Evolutionary conservation across 2,113 vertebrate genomes (phyloP).

Genomic region (Collichthys lucidus): DNA sequence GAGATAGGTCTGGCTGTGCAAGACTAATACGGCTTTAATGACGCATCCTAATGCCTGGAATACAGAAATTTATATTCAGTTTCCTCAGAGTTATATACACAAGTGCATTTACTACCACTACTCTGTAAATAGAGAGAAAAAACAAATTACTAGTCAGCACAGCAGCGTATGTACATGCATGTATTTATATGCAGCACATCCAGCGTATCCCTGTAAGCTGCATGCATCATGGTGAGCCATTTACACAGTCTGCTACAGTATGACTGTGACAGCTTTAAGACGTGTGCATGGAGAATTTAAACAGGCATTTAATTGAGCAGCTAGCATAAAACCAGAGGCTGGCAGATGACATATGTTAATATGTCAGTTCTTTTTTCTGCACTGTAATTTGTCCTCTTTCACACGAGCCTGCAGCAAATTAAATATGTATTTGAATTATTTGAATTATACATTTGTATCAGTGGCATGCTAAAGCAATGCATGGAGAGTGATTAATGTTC

Average conservation of each 20-base stretch:
- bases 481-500: slow-evolving; percentile 86
- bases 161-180: background rate
- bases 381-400: slow-evolving; percentile 86
- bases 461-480: slow-evolving; percentile 81
- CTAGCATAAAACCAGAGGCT: slow-evolving; percentile 81
- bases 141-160: background rate
- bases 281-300: slow-evolving; percentile 66
- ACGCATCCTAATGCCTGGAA: background rate
- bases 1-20: background rate
- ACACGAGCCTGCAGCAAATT: slow-evolving; percentile 85
- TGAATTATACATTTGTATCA: slow-evolving; percentile 85
- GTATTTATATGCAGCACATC: slow-evolving; percentile 2
- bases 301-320: slow-evolving; percentile 87
- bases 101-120: background rate
- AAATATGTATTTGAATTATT: slow-evolving; percentile 82
- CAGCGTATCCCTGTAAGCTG: background rate
- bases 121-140: background rate
- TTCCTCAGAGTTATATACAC: background rate
- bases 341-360: slow-evolving; percentile 90
- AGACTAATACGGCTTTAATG: background rate
- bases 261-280: slow-evolving; percentile 29
- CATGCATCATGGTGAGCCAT: slow-evolving; percentile 21
- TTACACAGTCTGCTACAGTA: slow-evolving; percentile 12
- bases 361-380: slow-evolving; percentile 86
- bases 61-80: background rate